Evolutionary conservation across 2,888 invertebrate genomes (phyloP), one percentile per base, ranked within the genome.

Genomic region (Dasysyrphus albostriatus): DNA sequence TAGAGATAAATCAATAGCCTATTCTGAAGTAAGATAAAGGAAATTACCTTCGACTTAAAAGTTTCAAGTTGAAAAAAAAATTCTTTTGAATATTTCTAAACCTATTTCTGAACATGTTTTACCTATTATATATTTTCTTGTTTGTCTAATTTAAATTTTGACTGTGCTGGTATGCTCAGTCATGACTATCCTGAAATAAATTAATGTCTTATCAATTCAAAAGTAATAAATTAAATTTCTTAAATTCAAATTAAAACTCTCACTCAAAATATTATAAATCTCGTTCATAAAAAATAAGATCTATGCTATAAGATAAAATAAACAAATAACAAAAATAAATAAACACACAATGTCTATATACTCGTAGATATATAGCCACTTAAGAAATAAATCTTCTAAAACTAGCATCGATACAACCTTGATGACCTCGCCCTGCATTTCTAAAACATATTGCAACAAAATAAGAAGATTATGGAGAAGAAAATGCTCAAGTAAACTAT

Each of bases 401-500:
- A 34, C 12, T 7, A 32, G 19, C 34, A 32, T 39, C 24, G 67
- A 69, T 49, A 73, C 49, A 76, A 84, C 67, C 81, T 67, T 34
- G 47, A 84, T 76, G 80, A 84, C 72, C 84, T 80, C 56, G 67
- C 67, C 37, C 49, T 69, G 42, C 78, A 82, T 70, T 37, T 51
- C 69, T 44, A 49, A 76, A 39, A 42, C 29, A 51, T 47, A 44
- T 65, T 69, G 58, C 74, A 76, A 77, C 72, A 54, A 73, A 42
- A 14, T 39, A 59, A 19, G 12, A 16, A 34, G 2, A 32, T 8
- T 3, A 61, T 44, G 1, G 16, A 54, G 39, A 39, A 9, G 16
- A 61, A 61, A 24, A 65, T 69, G 59, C 56, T 54, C 47, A 72
- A 72, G 72, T 42, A 72, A 49, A 77, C 73, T 74, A 19, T 14